Evolutionary conservation across 2,797 vertebrate species (phyloP).

Genomic region (Prionace glauca): DNA sequence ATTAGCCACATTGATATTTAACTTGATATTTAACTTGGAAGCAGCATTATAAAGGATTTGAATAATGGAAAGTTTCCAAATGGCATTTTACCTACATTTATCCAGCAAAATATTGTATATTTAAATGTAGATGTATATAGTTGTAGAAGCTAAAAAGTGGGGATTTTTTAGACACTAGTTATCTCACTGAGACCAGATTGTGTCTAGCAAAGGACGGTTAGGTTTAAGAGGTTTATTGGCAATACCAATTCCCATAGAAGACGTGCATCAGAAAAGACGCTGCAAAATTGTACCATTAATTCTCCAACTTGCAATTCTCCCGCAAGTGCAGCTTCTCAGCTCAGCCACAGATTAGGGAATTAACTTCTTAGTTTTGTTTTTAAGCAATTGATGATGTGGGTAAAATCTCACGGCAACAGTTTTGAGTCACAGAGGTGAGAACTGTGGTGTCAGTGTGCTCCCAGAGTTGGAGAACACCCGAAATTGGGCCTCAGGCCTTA

Average conservation of each 20-base stretch:
- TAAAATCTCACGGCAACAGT: not conserved
- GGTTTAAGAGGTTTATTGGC: too few species aligned
- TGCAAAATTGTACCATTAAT: not conserved
- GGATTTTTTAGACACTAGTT: not conserved
- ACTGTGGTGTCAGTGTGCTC: not conserved
- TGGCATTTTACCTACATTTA: not conserved
- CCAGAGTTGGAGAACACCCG: not conserved
- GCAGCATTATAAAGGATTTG: not conserved
- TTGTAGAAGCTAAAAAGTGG: not conserved
- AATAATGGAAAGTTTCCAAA: not conserved
- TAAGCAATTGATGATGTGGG: not conserved
- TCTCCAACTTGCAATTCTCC: not conserved
- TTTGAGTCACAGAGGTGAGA: not conserved
- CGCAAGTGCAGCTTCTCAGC: not conserved
- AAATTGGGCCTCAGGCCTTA: not conserved
- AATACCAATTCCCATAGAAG: not conserved
- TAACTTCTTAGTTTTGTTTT: not conserved
- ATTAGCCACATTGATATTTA: not conserved
- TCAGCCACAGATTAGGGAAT: too few species aligned
- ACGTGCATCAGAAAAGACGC: not conserved
- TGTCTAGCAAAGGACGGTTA: not conserved
- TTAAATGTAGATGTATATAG: not conserved
- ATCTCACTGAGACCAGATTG: too few species aligned
- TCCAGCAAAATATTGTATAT: not conserved
- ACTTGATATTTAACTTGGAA: conserved; percentile 27